A percentile compares a stretch with the other conserved stretches of the same genome.
phyloP scores from a whole-genome alignment of 2,797 vertebrate species.

The Spinus olivaceus region DNA sequence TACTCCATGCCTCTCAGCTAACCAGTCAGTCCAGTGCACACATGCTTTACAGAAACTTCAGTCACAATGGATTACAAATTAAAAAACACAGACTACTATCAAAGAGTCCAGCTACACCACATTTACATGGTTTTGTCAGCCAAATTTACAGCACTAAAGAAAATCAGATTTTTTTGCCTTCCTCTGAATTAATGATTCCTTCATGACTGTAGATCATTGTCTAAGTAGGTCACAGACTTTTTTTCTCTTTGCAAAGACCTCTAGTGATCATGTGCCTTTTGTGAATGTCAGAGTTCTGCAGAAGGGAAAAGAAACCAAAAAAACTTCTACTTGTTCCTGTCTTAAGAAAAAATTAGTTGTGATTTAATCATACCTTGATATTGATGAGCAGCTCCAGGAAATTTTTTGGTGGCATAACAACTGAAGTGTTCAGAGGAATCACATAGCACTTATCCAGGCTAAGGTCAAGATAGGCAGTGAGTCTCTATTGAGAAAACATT shows the following conservation, averaged over 20 bases:
- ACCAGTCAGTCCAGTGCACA: not conserved
- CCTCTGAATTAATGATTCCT: not conserved
- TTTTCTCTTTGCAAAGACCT: not conserved
- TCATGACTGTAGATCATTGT: not conserved
- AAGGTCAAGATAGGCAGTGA: conserved; percentile 96
- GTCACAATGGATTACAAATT: not conserved
- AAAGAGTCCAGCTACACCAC: not conserved
- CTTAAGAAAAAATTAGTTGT: not conserved
- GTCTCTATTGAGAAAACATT: conserved; percentile 75
- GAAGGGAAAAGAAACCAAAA: not conserved
- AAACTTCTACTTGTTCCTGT: not conserved
- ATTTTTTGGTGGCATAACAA: conserved; percentile 94
- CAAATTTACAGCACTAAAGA: not conserved
- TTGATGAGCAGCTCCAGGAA: conserved; percentile 90
- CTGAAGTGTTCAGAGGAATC: conserved; percentile 92
- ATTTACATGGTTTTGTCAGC: not conserved
- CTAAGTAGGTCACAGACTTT: not conserved
- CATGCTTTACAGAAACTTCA: not conserved
- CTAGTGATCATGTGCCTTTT: not conserved
- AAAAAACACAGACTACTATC: fast-evolving
- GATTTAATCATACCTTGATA: conserved; percentile 82
- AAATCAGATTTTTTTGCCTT: not conserved
- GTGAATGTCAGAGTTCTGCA: not conserved
- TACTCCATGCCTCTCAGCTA: not conserved
- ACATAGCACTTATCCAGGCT: conserved; percentile 95